These are phyloP conservation scores for Holocentrus rufus DNA, from an alignment of 2,797 vertebrate genomes.

Conservation along the genomic window DNA sequence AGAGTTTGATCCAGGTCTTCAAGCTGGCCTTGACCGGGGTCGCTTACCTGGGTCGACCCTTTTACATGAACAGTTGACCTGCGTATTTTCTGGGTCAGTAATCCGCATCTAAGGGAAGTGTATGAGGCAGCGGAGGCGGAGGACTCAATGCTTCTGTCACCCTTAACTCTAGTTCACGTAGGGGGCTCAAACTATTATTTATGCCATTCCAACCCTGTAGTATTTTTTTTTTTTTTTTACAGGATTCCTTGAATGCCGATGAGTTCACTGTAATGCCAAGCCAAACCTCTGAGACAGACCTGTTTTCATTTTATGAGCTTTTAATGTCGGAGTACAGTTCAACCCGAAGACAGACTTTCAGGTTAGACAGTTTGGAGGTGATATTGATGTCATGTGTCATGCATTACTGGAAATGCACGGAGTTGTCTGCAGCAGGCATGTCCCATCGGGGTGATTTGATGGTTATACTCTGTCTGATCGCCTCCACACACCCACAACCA, in stretches of 20 bases:
- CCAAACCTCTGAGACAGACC: slow-evolving; percentile 23
- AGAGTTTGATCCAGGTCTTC: not conserved
- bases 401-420: slow-evolving; percentile 15
- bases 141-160: not conserved
- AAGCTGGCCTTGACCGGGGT: no score
- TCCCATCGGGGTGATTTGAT: slow-evolving; percentile 14
- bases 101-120: not conserved
- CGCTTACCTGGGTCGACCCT: not conserved
- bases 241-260: not conserved
- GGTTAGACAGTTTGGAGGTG: slow-evolving; percentile 49
- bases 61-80: no score
- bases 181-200: not conserved
- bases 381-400: slow-evolving; percentile 44
- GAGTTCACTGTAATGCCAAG: slow-evolving; percentile 14
- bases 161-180: not conserved
- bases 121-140: not conserved
- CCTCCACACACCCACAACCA: slow-evolving; percentile 26
- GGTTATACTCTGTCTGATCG: slow-evolving; percentile 55
- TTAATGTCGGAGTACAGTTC: slow-evolving; percentile 1
- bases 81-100: no score
- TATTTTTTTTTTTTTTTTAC: slow-evolving; percentile 5
- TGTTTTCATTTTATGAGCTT: slow-evolving; percentile 32
- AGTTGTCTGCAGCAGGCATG: slow-evolving; percentile 4
- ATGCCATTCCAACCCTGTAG: slow-evolving; percentile 12
- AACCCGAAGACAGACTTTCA: slow-evolving; percentile 39